Evolutionary conservation across 1,140 invertebrate species (phyloP).

Genomic region (Drosophila obscura): DNA sequence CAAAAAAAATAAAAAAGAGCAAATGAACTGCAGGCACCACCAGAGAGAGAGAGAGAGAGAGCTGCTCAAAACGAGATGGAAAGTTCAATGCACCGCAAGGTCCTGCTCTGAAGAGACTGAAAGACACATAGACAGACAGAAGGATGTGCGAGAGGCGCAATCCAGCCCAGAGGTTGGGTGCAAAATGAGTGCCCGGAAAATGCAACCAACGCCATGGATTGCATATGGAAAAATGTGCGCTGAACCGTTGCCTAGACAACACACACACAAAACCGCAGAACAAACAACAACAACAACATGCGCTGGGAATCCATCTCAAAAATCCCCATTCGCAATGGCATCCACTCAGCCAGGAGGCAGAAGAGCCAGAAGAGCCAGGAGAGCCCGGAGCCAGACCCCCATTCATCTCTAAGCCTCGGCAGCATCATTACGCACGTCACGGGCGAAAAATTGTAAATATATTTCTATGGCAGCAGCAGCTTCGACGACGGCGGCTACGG

Average conservation of each 20-base stretch:
- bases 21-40: no score
- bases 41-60: no score
- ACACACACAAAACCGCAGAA: constrained; percentile 12
- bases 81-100: no score
- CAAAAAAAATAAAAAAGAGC: no score
- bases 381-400: background rate
- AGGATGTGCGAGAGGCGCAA: constrained; percentile 3
- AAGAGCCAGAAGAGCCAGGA: no score
- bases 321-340: constrained; percentile 3
- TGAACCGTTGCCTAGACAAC: constrained; percentile 55
- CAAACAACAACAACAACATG: constrained; percentile 18
- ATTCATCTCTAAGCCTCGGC: constrained; percentile 40
- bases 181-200: constrained; percentile 61
- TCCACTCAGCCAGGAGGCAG: no score
- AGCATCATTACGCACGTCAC: constrained; percentile 47
- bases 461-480: constrained; percentile 23
- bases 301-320: background rate
- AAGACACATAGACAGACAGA: background rate
- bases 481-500: background rate
- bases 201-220: constrained; percentile 40
- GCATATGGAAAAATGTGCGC: constrained; percentile 31
- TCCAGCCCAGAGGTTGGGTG: constrained; percentile 5
- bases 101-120: background rate
- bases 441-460: constrained; percentile 20
- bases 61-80: no score